These are phyloP conservation scores for Orchesella cincta DNA, from an alignment of 1,140 invertebrate species.

Conservation along the genomic window DNA sequence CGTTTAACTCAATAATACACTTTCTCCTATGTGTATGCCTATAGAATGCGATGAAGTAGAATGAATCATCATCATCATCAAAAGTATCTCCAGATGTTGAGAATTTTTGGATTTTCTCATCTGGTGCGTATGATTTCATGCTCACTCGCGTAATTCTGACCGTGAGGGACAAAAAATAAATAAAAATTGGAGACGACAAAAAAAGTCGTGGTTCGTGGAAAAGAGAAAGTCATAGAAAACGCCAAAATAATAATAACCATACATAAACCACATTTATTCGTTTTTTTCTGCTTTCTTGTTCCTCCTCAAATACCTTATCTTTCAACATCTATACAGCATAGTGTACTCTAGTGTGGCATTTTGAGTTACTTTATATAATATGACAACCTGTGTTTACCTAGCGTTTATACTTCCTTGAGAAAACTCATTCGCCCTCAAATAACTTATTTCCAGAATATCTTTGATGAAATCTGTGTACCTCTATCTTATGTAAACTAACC, in stretches of 20 bases:
- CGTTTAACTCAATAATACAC: too few relatives aligned
- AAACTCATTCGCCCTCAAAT: constrained; percentile 13
- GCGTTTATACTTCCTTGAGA: not conserved
- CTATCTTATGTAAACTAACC: too few relatives aligned
- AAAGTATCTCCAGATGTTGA: not conserved
- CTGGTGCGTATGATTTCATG: not conserved
- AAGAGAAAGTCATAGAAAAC: not conserved
- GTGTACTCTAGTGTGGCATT: not conserved
- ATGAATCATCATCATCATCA: too few relatives aligned
- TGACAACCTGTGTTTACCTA: not conserved
- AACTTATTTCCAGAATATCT: too few relatives aligned
- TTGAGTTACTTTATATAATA: not conserved
- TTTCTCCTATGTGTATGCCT: too few relatives aligned
- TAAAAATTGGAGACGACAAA: not conserved
- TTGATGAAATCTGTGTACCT: too few relatives aligned
- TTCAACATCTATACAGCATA: not conserved
- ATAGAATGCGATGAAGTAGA: too few relatives aligned
- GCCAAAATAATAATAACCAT: not conserved
- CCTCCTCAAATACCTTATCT: too few relatives aligned
- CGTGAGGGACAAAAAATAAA: not conserved
- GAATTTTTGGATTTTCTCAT: not conserved
- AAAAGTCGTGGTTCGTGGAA: not conserved
- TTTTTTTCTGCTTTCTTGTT: not conserved
- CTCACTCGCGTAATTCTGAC: not conserved
- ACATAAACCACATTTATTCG: not conserved